Evolutionary conservation across 2,113 vertebrate genomes (phyloP).

Genomic region (Columba livia): DNA sequence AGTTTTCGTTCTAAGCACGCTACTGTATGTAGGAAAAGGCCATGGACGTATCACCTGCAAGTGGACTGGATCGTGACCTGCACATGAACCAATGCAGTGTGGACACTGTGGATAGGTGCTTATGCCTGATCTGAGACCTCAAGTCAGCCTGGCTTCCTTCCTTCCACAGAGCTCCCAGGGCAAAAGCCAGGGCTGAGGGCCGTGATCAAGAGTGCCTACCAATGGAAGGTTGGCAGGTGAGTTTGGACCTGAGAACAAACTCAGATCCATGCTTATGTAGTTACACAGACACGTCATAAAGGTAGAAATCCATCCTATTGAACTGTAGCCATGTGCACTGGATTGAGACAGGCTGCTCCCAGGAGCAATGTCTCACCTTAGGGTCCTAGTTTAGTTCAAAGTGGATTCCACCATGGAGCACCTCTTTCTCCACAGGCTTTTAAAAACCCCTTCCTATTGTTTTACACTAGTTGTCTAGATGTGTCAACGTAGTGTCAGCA

Average conservation of each 20-base stretch:
- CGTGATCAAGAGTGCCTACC: accelerated
- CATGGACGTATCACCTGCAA: neutral
- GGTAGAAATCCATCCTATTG: neutral
- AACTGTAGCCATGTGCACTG: neutral
- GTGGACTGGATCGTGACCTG: neutral
- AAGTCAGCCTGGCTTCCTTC: neutral
- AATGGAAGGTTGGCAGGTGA: neutral
- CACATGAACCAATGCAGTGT: neutral
- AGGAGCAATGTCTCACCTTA: neutral
- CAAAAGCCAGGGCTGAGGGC: neutral
- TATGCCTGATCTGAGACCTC: neutral
- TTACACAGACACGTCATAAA: neutral
- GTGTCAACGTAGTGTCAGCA: neutral
- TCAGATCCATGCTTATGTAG: neutral
- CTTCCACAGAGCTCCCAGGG: neutral
- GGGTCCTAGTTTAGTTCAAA: neutral
- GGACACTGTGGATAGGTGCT: neutral
- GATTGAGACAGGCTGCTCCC: neutral
- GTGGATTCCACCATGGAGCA: neutral
- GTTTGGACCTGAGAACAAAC: neutral
- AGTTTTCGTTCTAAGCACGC: neutral
- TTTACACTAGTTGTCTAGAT: neutral
- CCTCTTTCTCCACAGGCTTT: neutral
- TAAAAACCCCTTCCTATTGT: neutral
- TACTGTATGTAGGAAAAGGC: neutral